Conservation (phyloP, 2,797 vertebrate species). For the Tiaroga cobitis region DNA sequence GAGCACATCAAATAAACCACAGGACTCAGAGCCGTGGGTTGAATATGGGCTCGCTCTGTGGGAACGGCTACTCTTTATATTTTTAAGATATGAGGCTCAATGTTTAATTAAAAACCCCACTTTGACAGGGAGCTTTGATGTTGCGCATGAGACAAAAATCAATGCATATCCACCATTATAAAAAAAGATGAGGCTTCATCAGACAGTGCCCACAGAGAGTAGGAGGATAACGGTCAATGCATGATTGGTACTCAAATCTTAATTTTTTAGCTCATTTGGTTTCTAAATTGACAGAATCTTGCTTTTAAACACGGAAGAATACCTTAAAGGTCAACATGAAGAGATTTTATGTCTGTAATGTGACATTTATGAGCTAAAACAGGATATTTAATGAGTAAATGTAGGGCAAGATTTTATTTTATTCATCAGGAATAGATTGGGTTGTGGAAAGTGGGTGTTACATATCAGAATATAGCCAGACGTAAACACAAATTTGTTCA, state of each 20-base stretch:
- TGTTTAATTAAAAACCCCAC: slow-evolving; percentile 54
- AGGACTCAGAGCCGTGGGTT: slow-evolving; percentile 40
- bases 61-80: slow-evolving; percentile 26
- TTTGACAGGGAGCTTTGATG: slow-evolving; percentile 66
- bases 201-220: slow-evolving; percentile 60
- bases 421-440: neutral
- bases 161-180: slow-evolving; percentile 66
- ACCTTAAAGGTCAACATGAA: slow-evolving; percentile 1
- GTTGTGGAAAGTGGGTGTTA: neutral
- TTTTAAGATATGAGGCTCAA: slow-evolving; percentile 21
- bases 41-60: neutral
- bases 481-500: neutral
- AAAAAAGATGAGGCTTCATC: slow-evolving; percentile 61
- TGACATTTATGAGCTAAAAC: neutral
- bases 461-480: neutral
- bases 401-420: neutral
- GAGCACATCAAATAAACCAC: slow-evolving; percentile 59
- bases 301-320: slow-evolving; percentile 8
- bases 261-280: slow-evolving; percentile 20
- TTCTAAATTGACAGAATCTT: slow-evolving; percentile 18
- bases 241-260: slow-evolving; percentile 14
- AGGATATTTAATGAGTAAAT: slow-evolving; percentile 2
- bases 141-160: slow-evolving; percentile 63
- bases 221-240: slow-evolving; percentile 34
- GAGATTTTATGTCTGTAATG: neutral